phyloP scores from a whole-genome alignment of 2,888 invertebrate genomes.

The Calameuta filiformis region DNA sequence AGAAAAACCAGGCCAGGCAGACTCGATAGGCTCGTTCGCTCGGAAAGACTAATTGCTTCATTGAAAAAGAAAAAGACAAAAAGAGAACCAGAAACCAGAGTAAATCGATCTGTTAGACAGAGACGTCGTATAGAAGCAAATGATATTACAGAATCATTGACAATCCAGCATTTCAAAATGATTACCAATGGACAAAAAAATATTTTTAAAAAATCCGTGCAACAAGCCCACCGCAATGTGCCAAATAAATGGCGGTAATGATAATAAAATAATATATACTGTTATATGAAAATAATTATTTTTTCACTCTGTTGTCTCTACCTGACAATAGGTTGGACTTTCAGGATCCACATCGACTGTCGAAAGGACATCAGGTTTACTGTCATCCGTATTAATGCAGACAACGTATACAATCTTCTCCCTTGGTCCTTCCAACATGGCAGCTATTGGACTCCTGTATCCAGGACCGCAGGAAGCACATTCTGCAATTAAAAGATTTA shows the following conservation, averaged over 20 bases:
- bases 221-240: too few relatives aligned
- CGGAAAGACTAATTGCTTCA: not conserved
- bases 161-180: not conserved
- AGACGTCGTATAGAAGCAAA: not conserved
- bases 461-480: conserved; percentile 73
- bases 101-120: not conserved
- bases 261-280: not conserved
- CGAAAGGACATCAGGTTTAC: conserved; percentile 87
- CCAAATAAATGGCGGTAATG: not conserved
- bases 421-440: conserved; percentile 82
- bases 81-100: not conserved
- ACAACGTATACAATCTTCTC: conserved; percentile 92
- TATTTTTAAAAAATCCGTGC: not conserved
- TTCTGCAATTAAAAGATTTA: conserved; percentile 16
- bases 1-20: not conserved
- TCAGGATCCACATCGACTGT: conserved; percentile 92
- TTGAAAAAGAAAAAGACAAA: not conserved
- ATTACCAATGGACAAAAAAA: not conserved
- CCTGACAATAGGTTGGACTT: conserved; percentile 87
- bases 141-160: not conserved
- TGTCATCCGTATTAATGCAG: conserved; percentile 82
- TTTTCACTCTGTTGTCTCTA: conserved; percentile 52
- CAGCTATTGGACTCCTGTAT: conserved; percentile 82
- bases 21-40: not conserved
- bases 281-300: not conserved